A percentile compares a stretch with the other conserved stretches of the same genome.
These are phyloP conservation scores for Ophion ventricosus DNA, from an alignment of 2,888 invertebrate species.

Conservation along the genomic window DNA sequence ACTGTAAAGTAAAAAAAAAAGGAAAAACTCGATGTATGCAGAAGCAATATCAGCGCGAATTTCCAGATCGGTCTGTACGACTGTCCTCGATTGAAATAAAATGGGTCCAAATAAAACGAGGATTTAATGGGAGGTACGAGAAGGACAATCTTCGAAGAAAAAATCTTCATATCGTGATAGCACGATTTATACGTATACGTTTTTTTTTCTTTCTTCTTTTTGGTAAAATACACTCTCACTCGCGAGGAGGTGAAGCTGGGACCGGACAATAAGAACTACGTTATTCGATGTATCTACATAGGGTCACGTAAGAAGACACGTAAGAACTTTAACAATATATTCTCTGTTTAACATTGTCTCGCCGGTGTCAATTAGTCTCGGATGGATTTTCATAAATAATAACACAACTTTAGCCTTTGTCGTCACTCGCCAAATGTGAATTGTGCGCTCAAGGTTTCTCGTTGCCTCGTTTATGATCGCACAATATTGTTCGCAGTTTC, in stretches of 20 bases:
- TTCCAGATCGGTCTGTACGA: neutral
- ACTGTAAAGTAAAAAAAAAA: no score
- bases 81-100: constrained; percentile 6
- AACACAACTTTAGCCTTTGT: constrained; percentile 23
- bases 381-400: constrained; percentile 42
- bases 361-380: constrained; percentile 59
- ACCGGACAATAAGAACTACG: constrained; percentile 37
- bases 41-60: no score
- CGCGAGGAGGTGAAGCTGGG: neutral
- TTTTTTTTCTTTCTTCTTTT: constrained; percentile 27
- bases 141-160: constrained; percentile 14
- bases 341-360: constrained; percentile 69
- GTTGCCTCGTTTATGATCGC: neutral
- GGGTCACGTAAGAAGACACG: constrained; percentile 48
- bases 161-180: constrained; percentile 21
- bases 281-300: constrained; percentile 51
- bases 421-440: neutral
- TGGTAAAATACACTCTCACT: constrained; percentile 58
- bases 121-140: neutral
- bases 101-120: neutral
- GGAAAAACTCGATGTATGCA: no score
- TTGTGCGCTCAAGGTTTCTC: constrained; percentile 3
- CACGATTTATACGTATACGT: constrained; percentile 32
- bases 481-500: constrained; percentile 15
- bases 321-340: constrained; percentile 69